Percentiles rank a stretch among this genome's conserved stretches.
These are phyloP conservation scores for Diadophis punctatus DNA, from an alignment of 2,113 vertebrate species.

Conservation along the genomic window DNA sequence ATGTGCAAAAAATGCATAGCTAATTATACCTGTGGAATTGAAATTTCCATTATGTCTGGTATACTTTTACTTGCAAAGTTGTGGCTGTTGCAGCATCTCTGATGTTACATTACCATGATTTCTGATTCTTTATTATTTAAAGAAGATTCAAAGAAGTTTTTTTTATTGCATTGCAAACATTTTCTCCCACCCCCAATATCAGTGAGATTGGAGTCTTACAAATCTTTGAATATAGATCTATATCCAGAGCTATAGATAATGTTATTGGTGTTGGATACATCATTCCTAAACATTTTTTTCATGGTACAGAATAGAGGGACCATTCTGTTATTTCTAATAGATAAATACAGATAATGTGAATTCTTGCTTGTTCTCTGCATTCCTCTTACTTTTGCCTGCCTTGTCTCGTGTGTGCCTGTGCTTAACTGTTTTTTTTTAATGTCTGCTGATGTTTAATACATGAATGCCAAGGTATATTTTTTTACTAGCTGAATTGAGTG, in stretches of 20 bases:
- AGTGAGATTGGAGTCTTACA: neutral
- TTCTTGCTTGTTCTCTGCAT: neutral
- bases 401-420: neutral
- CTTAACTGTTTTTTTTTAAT: neutral
- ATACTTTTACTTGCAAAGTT: neutral
- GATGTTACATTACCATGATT: neutral
- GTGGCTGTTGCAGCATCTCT: neutral
- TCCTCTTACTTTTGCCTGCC: neutral
- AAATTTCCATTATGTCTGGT: neutral
- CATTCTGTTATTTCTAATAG: neutral
- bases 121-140: neutral
- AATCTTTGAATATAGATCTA: neutral
- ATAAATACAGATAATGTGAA: neutral
- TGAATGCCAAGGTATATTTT: neutral
- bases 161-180: neutral
- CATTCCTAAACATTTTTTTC: neutral
- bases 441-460: neutral
- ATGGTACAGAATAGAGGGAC: neutral
- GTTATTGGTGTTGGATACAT: neutral
- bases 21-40: neutral
- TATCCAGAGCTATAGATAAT: neutral
- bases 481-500: neutral
- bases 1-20: neutral
- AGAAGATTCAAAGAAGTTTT: neutral
- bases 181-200: neutral